Percentiles rank a stretch among this genome's conserved stretches.
These are phyloP conservation scores for Sinocyclocheilus anshuiensis DNA, from an alignment of 2,113 vertebrate genomes.

Conservation along the genomic window DNA sequence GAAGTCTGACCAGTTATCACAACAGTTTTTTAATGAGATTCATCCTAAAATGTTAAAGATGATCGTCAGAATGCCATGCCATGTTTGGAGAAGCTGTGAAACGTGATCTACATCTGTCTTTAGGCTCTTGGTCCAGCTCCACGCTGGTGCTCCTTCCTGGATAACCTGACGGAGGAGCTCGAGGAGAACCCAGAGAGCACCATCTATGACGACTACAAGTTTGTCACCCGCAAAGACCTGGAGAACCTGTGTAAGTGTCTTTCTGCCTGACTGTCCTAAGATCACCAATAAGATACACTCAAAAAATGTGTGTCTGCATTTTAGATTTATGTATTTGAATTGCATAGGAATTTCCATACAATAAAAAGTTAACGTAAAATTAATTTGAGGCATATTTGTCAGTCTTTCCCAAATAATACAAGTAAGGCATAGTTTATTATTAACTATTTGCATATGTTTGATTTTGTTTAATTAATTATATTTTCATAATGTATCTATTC, in stretches of 20 bases:
- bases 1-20: neutral
- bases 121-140: conserved; percentile 95
- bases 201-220: conserved; percentile 98
- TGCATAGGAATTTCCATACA: no score
- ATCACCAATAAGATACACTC: no score
- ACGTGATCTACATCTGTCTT: neutral
- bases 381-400: no score
- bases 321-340: no score
- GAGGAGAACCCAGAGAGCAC: conserved; percentile 97
- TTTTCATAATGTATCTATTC: no score
- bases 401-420: no score
- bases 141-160: conserved; percentile 96
- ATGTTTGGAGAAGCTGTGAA: neutral
- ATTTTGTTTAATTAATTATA: no score
- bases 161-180: conserved; percentile 93
- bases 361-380: no score
- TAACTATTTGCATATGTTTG: no score
- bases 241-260: conserved; percentile 86
- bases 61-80: no score
- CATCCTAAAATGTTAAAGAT: neutral
- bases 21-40: neutral
- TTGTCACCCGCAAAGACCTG: conserved; percentile 93
- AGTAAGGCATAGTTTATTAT: no score
- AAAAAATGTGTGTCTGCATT: no score
- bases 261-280: neutral